Evolutionary conservation across 2,113 vertebrate species (phyloP).

Genomic region (Microcebus ravelobensis): DNA sequence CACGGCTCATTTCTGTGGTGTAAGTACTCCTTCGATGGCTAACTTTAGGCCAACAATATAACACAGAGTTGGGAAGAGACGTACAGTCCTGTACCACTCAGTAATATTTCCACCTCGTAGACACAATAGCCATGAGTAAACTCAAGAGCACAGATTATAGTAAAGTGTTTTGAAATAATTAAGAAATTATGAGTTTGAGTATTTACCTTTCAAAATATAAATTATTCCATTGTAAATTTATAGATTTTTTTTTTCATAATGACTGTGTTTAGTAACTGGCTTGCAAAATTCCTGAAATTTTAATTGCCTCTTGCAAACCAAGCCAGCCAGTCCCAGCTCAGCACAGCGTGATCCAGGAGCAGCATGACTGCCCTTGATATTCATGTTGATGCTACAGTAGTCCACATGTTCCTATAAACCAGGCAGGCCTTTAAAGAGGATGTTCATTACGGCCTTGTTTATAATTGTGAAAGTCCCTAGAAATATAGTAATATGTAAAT

Average conservation of each 20-base stretch:
- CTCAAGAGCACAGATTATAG: neutral
- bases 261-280: neutral
- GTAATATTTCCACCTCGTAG: neutral
- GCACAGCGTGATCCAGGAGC: neutral
- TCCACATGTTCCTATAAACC: neutral
- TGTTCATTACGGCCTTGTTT: neutral
- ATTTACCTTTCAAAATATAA: constrained; percentile 17
- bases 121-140: neutral
- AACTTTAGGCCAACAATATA: constrained; percentile 20
- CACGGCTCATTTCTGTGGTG: neutral
- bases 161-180: neutral
- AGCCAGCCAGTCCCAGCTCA: neutral
- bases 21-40: neutral
- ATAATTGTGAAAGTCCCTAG: neutral
- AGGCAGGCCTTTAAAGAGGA: neutral
- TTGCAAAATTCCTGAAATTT: constrained; percentile 29
- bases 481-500: neutral
- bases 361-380: neutral
- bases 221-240: neutral
- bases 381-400: neutral
- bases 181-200: neutral
- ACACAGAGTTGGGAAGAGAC: neutral
- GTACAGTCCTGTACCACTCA: neutral
- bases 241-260: constrained; percentile 22
- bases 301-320: neutral